Evolutionary conservation across 1,140 invertebrate genomes (phyloP).

Genomic region (Hyphantria cunea): DNA sequence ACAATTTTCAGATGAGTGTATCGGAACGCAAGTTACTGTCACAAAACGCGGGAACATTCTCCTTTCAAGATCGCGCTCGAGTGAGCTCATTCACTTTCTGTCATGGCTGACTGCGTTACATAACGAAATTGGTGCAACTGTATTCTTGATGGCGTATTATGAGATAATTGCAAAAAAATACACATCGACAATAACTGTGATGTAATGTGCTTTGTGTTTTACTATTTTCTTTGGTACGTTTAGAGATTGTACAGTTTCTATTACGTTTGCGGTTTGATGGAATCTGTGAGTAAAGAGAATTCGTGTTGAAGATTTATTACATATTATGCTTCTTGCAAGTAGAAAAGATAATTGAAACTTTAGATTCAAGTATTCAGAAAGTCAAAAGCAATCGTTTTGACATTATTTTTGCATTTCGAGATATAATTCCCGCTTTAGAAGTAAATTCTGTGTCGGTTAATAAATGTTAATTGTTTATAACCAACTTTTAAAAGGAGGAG

Average conservation of each 20-base stretch:
- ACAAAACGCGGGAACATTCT: slow-evolving; percentile 1
- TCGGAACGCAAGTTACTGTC: too few species aligned
- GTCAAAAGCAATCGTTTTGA: too few species aligned
- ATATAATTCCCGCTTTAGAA: too few species aligned
- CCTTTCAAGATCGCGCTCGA: slow-evolving; percentile 21
- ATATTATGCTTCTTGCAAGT: too few species aligned
- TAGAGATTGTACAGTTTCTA: slow-evolving; percentile 18
- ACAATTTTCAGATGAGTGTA: too few species aligned
- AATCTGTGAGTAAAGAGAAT: not conserved
- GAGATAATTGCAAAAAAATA: slow-evolving; percentile 26
- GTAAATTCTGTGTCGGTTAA: too few species aligned
- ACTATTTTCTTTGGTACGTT: slow-evolving; percentile 8
- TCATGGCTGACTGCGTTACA: slow-evolving; percentile 26
- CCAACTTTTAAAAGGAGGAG: too few species aligned
- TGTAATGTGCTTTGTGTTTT: slow-evolving; percentile 15
- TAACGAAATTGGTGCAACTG: slow-evolving; percentile 20
- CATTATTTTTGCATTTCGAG: too few species aligned
- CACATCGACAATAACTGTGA: slow-evolving; percentile 21
- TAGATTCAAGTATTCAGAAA: too few species aligned
- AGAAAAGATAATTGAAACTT: too few species aligned
- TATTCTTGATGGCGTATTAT: slow-evolving; percentile 10
- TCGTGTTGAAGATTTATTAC: too few species aligned
- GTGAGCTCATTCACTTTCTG: slow-evolving; percentile 24
- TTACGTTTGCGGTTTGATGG: slow-evolving; percentile 14
- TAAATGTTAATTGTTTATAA: too few species aligned